Conservation (phyloP, 2,113 vertebrate genomes). For the Noctilio leporinus region DNA sequence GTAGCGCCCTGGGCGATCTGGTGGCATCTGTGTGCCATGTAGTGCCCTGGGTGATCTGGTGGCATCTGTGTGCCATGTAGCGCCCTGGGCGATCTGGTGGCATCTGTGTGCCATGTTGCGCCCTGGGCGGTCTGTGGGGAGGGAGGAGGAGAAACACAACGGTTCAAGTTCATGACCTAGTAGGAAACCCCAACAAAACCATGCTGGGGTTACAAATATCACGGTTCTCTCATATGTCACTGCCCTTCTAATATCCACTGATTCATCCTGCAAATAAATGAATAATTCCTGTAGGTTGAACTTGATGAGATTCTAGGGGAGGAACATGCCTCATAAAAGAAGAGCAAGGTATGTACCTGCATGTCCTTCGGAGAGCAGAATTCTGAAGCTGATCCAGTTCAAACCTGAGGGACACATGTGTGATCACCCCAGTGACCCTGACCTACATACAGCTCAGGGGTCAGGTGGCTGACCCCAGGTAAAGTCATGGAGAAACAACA, state of each 20-base stretch:
- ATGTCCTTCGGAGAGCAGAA: neutral
- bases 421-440: neutral
- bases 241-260: neutral
- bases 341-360: neutral
- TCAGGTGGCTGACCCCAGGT: neutral
- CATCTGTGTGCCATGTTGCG: neutral
- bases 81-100: too few relatives aligned
- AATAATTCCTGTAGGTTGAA: neutral
- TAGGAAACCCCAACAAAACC: neutral
- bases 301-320: neutral
- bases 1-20: too few relatives aligned
- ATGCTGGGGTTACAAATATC: neutral
- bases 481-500: neutral
- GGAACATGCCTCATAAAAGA: neutral
- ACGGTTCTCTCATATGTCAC: neutral
- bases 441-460: neutral
- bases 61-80: too few relatives aligned
- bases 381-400: neutral
- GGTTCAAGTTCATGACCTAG: fast-evolving
- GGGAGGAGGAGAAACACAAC: neutral
- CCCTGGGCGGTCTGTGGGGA: neutral
- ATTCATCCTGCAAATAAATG: neutral
- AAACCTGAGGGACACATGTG: neutral
- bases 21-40: too few relatives aligned
- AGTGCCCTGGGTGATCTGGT: too few relatives aligned